Evolutionary conservation across 1,140 invertebrate genomes (phyloP).

Genomic region (Drosophila cardini): DNA sequence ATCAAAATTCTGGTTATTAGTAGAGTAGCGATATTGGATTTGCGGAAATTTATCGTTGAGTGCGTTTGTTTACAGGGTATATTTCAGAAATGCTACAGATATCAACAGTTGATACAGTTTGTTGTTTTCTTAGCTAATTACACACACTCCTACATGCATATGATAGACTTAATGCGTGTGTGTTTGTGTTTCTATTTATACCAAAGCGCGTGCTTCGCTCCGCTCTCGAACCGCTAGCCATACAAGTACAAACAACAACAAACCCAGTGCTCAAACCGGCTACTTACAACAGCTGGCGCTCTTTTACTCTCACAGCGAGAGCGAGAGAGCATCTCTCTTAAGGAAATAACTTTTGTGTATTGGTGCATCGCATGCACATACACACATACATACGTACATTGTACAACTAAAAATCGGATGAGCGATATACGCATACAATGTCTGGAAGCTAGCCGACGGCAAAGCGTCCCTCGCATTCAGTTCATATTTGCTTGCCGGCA

Average conservation of each 20-base stretch:
- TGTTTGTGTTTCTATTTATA: conserved; percentile 41
- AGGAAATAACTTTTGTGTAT: conserved; percentile 17
- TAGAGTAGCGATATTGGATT: neutral
- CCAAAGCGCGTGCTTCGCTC: conserved; percentile 28
- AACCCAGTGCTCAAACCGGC: conserved; percentile 42
- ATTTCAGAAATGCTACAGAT: conserved; percentile 9
- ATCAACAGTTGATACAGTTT: conserved; percentile 44
- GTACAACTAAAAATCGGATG: conserved; percentile 35
- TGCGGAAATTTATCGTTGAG: neutral
- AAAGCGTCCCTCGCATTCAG: conserved; percentile 58
- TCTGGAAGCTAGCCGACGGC: conserved; percentile 65
- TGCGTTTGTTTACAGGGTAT: conserved; percentile 24
- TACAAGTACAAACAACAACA: conserved; percentile 24
- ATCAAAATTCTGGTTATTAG: no score
- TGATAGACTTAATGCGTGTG: neutral
- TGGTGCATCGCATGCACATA: conserved; percentile 33
- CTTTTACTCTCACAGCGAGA: conserved; percentile 9
- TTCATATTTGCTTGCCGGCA: conserved; percentile 73
- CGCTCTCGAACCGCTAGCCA: conserved; percentile 17
- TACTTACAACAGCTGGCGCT: conserved; percentile 38
- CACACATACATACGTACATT: neutral
- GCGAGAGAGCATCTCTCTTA: neutral
- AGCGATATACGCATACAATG: conserved; percentile 30
- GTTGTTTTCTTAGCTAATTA: conserved; percentile 31
- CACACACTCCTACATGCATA: conserved; percentile 4